Conservation (phyloP, 2,888 invertebrate genomes). For the Polymixis lichenea region DNA sequence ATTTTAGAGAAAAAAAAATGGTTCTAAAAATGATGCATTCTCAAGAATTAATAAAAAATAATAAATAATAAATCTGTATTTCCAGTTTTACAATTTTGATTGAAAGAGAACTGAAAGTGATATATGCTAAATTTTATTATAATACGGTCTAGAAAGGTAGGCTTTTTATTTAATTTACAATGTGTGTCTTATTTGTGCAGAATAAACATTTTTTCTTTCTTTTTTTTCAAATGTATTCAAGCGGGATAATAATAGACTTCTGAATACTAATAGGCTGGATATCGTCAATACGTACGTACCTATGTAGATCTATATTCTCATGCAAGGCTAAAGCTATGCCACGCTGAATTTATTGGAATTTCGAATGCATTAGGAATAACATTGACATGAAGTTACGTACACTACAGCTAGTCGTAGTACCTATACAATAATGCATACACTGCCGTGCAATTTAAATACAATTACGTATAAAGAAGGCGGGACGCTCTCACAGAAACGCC, state of each 20-base stretch:
- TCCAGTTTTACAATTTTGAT: too few relatives aligned
- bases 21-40: neutral
- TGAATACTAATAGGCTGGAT: neutral
- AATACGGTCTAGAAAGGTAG: neutral
- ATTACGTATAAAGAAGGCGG: slow-evolving; percentile 58
- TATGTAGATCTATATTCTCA: neutral
- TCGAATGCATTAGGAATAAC: slow-evolving; percentile 17
- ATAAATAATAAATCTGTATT: too few relatives aligned
- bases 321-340: neutral
- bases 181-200: too few relatives aligned
- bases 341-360: neutral
- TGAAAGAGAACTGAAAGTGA: too few relatives aligned
- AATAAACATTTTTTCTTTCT: too few relatives aligned
- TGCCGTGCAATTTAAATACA: slow-evolving; percentile 63
- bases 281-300: too few relatives aligned
- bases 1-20: neutral
- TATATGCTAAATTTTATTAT: too few relatives aligned
- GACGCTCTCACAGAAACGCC: slow-evolving; percentile 56
- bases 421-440: slow-evolving; percentile 40
- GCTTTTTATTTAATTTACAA: neutral
- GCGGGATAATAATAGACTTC: too few relatives aligned
- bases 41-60: too few relatives aligned
- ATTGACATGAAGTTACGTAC: slow-evolving; percentile 6
- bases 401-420: slow-evolving; percentile 10
- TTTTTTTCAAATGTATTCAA: neutral